Evolutionary conservation across 2,888 invertebrate genomes (phyloP).

Genomic region (Epistrophe grossulariae): DNA sequence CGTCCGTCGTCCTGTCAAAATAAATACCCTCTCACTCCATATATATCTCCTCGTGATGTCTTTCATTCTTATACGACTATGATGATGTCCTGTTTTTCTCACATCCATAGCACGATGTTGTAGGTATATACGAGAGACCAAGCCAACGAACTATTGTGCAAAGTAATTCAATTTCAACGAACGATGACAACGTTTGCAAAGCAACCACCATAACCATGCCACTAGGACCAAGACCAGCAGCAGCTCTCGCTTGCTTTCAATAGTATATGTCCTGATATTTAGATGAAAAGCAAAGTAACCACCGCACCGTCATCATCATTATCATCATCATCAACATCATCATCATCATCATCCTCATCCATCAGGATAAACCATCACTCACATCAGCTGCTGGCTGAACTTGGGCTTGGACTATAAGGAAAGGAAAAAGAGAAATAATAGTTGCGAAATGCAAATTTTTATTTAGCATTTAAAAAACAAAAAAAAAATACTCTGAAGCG

Average conservation of each 20-base stretch:
- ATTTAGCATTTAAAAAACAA: slow-evolving; percentile 18
- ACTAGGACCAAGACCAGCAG: not conserved
- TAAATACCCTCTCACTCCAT: slow-evolving; percentile 54
- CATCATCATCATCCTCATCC: slow-evolving; percentile 60
- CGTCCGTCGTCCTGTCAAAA: slow-evolving; percentile 67
- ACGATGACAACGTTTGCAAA: slow-evolving; percentile 61
- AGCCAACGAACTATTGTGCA: slow-evolving; percentile 52
- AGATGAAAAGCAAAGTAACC: slow-evolving; percentile 58
- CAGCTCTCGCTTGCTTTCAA: slow-evolving; percentile 5
- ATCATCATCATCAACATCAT: slow-evolving; percentile 15
- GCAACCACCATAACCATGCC: slow-evolving; percentile 37
- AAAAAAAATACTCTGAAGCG: not conserved
- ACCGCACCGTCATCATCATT: slow-evolving; percentile 47
- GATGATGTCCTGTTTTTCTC: not conserved
- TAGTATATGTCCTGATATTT: slow-evolving; percentile 48
- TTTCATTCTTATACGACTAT: not conserved
- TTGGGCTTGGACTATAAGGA: not conserved
- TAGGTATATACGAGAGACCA: slow-evolving; percentile 9
- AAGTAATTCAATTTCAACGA: slow-evolving; percentile 68
- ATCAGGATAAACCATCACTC: slow-evolving; percentile 66
- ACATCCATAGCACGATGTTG: not conserved
- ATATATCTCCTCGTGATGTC: slow-evolving; percentile 1
- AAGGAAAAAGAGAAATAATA: slow-evolving; percentile 19
- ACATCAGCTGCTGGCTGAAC: slow-evolving; percentile 23
- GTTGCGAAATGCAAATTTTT: slow-evolving; percentile 64